Evolutionary conservation across 1,140 invertebrate genomes (phyloP).

Genomic region (Pararge aegeria): DNA sequence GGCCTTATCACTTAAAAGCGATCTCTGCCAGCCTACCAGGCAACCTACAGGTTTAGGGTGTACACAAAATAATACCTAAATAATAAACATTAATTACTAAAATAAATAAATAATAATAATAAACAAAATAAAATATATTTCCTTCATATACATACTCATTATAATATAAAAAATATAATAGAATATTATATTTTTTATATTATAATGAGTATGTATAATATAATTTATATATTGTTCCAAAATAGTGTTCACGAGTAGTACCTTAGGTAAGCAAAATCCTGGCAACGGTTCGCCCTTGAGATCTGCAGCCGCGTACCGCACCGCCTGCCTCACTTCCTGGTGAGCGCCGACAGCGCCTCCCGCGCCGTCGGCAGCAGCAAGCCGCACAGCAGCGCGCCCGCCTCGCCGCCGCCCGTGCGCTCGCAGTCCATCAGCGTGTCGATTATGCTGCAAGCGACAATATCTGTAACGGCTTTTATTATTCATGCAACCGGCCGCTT

Average conservation of each 20-base stretch:
- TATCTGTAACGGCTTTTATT: constrained; percentile 90
- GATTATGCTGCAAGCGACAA: constrained; percentile 84
- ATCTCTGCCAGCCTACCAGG: too few relatives aligned
- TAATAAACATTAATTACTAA: too few relatives aligned
- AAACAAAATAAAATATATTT: too few relatives aligned
- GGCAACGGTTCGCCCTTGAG: constrained; percentile 90
- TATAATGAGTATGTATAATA: too few relatives aligned
- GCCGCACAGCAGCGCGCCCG: constrained; percentile 91
- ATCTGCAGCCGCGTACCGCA: constrained; percentile 93
- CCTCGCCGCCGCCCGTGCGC: constrained; percentile 86
- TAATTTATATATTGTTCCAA: background rate
- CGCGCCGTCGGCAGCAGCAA: constrained; percentile 87
- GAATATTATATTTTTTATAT: too few relatives aligned
- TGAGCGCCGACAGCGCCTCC: constrained; percentile 85
- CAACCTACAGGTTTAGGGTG: too few relatives aligned
- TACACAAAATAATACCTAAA: too few relatives aligned
- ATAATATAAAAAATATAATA: too few relatives aligned
- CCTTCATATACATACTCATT: too few relatives aligned
- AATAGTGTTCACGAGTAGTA: constrained; percentile 29
- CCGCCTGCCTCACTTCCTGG: constrained; percentile 94
- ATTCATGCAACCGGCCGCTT: too few relatives aligned
- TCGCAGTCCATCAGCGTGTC: constrained; percentile 93
- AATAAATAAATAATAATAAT: too few relatives aligned
- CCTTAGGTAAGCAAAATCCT: constrained; percentile 96
- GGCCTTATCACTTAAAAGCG: too few relatives aligned